Evolutionary conservation across 2,797 vertebrate species (phyloP).

Genomic region (Pitangus sulphuratus): DNA sequence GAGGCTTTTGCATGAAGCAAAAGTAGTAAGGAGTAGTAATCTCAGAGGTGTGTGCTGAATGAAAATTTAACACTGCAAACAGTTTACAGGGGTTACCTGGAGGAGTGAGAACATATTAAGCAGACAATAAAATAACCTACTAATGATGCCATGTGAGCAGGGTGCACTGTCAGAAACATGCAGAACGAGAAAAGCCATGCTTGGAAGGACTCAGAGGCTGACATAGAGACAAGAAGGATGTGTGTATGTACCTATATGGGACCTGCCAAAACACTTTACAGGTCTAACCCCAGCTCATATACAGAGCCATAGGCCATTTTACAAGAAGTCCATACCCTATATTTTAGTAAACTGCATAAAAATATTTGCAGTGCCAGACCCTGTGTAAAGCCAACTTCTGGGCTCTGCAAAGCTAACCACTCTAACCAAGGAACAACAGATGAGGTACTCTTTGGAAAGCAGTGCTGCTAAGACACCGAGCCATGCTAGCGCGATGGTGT

Average conservation of each 20-base stretch:
- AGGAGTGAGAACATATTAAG: background rate
- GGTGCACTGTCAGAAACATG: background rate
- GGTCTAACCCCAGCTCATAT: background rate
- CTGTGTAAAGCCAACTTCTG: background rate
- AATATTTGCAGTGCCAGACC: background rate
- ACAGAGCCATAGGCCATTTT: background rate
- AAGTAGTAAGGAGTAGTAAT: background rate
- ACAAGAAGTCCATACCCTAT: background rate
- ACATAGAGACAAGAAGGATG: background rate
- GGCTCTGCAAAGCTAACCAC: background rate
- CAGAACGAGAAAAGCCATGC: background rate
- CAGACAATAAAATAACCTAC: background rate
- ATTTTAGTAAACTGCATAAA: background rate
- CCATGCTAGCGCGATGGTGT: rapidly evolving
- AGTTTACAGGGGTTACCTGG: background rate
- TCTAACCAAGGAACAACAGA: too few species aligned
- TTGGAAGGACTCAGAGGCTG: background rate
- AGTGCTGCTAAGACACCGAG: rapidly evolving
- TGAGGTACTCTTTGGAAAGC: background rate
- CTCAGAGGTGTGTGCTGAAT: background rate
- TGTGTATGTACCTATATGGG: rapidly evolving
- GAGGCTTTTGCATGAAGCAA: background rate
- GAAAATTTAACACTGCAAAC: background rate
- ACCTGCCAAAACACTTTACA: background rate
- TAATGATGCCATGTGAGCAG: rapidly evolving